Conservation (phyloP, 2,113 vertebrate species). For the Nerophis lumbriciformis region DNA sequence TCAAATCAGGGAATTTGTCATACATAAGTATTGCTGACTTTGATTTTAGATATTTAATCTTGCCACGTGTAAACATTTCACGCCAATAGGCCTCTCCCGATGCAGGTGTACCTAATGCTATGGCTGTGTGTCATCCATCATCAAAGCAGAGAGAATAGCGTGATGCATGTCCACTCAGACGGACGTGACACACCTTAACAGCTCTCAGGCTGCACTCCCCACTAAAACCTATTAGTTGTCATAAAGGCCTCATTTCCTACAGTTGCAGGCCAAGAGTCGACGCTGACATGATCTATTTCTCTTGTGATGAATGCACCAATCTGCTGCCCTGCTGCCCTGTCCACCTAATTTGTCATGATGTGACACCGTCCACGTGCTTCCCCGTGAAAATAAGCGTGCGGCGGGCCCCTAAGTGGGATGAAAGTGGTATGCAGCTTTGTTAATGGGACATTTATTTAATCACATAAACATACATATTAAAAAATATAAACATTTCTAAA, state of each 20-base stretch:
- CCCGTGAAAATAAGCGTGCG: constrained; percentile 42
- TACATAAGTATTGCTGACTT: too few species aligned
- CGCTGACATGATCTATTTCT: constrained; percentile 71
- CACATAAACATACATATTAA: background rate
- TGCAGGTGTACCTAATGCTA: constrained; percentile 1
- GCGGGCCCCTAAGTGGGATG: constrained; percentile 49
- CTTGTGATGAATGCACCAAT: constrained; percentile 68
- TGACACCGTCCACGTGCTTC: constrained; percentile 48
- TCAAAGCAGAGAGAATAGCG: background rate
- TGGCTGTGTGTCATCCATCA: constrained; percentile 7
- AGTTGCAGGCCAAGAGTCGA: constrained; percentile 49
- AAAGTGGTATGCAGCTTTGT: constrained; percentile 15
- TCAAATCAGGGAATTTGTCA: too few species aligned
- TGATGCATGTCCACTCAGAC: background rate
- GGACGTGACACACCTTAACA: constrained; percentile 26
- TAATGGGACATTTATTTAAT: background rate
- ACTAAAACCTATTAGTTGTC: constrained; percentile 62
- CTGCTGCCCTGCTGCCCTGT: constrained; percentile 66
- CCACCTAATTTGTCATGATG: constrained; percentile 64
- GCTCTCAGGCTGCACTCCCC: constrained; percentile 48
- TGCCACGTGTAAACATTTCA: too few species aligned
- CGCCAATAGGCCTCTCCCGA: too few species aligned
- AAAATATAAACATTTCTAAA: too few species aligned
- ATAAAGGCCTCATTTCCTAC: constrained; percentile 66
- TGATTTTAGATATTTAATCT: too few species aligned